Conservation (phyloP, 2,113 vertebrate species). For the Xyliphius kryptos region DNA sequence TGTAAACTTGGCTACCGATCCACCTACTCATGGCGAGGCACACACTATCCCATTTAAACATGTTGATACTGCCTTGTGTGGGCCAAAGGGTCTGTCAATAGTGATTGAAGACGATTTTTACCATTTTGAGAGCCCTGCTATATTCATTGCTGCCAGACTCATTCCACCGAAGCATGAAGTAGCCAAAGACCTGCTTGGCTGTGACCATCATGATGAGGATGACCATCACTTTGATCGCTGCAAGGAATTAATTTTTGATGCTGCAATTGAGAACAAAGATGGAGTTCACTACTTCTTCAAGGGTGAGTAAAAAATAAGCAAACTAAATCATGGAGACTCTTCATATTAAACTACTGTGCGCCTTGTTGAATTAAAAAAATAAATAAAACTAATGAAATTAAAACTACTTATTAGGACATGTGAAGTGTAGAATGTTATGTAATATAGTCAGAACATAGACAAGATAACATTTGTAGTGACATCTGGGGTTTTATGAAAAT, state of each 20-base stretch:
- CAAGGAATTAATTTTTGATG: constrained; percentile 56
- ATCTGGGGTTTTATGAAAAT: too few species aligned
- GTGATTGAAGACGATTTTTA: constrained; percentile 62
- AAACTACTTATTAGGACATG: too few species aligned
- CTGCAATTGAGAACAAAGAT: constrained; percentile 51
- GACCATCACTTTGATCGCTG: constrained; percentile 46
- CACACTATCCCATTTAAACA: constrained; percentile 49
- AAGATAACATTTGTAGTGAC: too few species aligned
- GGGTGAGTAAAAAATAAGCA: constrained; percentile 48
- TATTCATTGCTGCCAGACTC: constrained; percentile 27
- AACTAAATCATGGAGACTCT: too few species aligned
- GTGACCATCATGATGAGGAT: constrained; percentile 42
- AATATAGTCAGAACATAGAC: too few species aligned
- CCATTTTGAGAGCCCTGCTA: constrained; percentile 47
- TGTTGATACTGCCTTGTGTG: constrained; percentile 66
- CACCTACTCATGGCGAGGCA: constrained; percentile 34
- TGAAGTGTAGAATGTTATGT: too few species aligned
- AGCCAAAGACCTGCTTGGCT: constrained; percentile 57
- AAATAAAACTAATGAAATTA: too few species aligned
- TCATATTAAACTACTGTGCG: too few species aligned
- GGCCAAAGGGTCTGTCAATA: constrained; percentile 50
- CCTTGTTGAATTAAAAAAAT: too few species aligned
- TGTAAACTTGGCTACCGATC: constrained; percentile 56
- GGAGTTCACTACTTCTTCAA: constrained; percentile 62
- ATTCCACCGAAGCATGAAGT: constrained; percentile 52